Conservation (phyloP, 92 coral and sea anemone genomes). For the Micromussa lordhowensis region DNA sequence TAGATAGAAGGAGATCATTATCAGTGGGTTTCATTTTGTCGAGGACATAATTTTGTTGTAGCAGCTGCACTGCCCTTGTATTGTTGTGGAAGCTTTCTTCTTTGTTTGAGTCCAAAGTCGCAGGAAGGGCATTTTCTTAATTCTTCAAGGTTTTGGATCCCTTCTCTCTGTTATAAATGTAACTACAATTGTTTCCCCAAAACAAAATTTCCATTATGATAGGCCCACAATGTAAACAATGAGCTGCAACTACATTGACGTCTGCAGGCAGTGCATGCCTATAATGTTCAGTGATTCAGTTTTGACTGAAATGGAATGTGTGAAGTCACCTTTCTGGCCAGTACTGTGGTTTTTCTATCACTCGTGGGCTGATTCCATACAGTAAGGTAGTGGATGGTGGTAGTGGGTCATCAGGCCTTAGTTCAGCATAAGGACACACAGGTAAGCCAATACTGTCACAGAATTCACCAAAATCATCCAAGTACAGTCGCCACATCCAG, state of each 20-base stretch:
- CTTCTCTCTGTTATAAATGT: neutral
- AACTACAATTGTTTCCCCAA: neutral
- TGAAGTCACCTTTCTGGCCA: conserved; percentile 80
- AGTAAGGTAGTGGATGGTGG: conserved; percentile 77
- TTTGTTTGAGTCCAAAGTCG: neutral
- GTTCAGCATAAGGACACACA: conserved; percentile 86
- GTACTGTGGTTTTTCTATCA: conserved; percentile 79
- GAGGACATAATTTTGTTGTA: neutral
- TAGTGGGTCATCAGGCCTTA: conserved; percentile 63
- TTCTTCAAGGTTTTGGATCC: neutral
- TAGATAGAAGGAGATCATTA: too few relatives aligned
- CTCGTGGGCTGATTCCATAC: conserved; percentile 86
- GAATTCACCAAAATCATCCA: conserved; percentile 93
- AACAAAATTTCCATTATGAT: neutral
- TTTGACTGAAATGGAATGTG: neutral
- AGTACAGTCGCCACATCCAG: conserved; percentile 94
- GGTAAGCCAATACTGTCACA: conserved; percentile 85
- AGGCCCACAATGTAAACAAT: neutral
- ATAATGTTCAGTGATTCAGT: neutral
- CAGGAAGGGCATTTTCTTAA: neutral
- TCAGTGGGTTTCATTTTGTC: too few relatives aligned
- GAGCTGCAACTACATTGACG: neutral
- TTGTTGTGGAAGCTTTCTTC: neutral
- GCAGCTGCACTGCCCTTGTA: neutral
- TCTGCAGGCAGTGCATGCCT: neutral